These are phyloP conservation scores for Antennarius maculatus DNA, from an alignment of 2,797 vertebrate genomes.

Conservation along the genomic window DNA sequence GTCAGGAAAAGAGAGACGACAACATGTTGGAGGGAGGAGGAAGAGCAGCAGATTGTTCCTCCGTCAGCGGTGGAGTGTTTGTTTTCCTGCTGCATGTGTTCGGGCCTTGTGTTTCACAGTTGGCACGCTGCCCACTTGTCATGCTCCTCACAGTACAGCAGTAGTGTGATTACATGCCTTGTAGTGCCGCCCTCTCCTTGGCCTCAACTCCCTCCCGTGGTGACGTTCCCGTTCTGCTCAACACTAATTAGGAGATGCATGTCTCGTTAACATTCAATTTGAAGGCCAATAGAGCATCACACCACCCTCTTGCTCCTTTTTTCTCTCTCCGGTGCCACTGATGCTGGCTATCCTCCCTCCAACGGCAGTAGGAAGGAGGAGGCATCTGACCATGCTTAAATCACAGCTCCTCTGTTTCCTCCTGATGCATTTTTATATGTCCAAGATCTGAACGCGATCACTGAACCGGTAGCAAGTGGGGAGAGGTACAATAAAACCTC, in stretches of 20 bases:
- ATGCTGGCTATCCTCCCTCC: slow-evolving; percentile 24
- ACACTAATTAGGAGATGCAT: slow-evolving; percentile 82
- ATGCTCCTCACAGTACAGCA: slow-evolving; percentile 58
- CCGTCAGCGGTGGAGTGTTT: slow-evolving; percentile 66
- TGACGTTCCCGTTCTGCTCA: slow-evolving; percentile 70
- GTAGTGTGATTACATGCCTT: slow-evolving; percentile 65
- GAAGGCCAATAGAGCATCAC: slow-evolving; percentile 76
- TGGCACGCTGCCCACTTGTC: slow-evolving; percentile 75
- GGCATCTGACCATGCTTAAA: slow-evolving; percentile 25
- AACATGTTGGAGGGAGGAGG: background rate
- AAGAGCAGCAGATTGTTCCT: slow-evolving; percentile 36
- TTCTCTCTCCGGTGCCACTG: slow-evolving; percentile 23
- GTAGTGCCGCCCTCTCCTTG: slow-evolving; percentile 66
- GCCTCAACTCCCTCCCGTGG: slow-evolving; percentile 64
- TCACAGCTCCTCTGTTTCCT: slow-evolving; percentile 9
- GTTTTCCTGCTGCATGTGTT: slow-evolving; percentile 75
- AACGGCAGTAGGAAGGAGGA: slow-evolving; percentile 14
- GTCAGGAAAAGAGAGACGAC: slow-evolving; percentile 6
- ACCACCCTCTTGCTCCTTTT: slow-evolving; percentile 42
- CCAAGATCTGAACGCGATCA: slow-evolving; percentile 1
- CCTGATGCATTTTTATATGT: slow-evolving; percentile 25
- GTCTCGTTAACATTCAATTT: slow-evolving; percentile 87
- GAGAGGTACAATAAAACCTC: background rate
- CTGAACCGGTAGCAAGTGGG: slow-evolving; percentile 4
- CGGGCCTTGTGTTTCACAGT: slow-evolving; percentile 56